Percentiles rank a stretch among this genome's conserved stretches.
phyloP scores from a whole-genome alignment of 2,113 vertebrate species.

The Stomatorhinus ivindoensis region DNA sequence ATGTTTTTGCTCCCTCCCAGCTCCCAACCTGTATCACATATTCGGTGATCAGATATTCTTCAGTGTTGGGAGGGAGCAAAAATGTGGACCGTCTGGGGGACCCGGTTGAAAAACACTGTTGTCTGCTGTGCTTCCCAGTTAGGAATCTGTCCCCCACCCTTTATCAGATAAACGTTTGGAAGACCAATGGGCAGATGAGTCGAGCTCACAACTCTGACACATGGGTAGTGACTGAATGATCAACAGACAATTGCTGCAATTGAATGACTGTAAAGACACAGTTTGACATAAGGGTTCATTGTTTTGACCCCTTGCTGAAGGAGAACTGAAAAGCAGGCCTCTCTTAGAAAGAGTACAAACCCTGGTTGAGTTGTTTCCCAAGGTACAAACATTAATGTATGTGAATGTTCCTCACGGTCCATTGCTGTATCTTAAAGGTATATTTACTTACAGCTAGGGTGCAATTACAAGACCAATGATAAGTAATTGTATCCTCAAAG shows the following conservation, averaged over 20 bases:
- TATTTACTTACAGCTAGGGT: neutral
- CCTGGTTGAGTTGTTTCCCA: neutral
- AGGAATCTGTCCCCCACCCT: neutral
- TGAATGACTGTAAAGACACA: neutral
- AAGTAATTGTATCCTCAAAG: neutral
- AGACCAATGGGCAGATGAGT: neutral
- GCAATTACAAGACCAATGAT: neutral
- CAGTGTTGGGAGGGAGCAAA: too few relatives aligned
- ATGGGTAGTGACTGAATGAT: neutral
- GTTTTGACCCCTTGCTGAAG: neutral
- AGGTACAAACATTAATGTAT: neutral
- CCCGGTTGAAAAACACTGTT: neutral
- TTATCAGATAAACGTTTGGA: neutral
- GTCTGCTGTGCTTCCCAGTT: neutral
- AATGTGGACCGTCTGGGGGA: too few relatives aligned
- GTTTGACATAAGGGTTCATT: neutral
- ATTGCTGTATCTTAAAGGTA: neutral
- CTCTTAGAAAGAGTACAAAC: neutral
- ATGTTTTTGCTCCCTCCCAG: too few relatives aligned
- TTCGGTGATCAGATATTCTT: too few relatives aligned
- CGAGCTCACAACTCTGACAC: neutral
- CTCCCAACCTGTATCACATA: too few relatives aligned
- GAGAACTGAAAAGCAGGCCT: neutral
- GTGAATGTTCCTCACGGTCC: neutral
- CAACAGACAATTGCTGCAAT: neutral